Percentiles rank a stretch among this genome's conserved stretches.
phyloP scores from a whole-genome alignment of 2,113 vertebrate species.

The Gymnobelideus leadbeateri region DNA sequence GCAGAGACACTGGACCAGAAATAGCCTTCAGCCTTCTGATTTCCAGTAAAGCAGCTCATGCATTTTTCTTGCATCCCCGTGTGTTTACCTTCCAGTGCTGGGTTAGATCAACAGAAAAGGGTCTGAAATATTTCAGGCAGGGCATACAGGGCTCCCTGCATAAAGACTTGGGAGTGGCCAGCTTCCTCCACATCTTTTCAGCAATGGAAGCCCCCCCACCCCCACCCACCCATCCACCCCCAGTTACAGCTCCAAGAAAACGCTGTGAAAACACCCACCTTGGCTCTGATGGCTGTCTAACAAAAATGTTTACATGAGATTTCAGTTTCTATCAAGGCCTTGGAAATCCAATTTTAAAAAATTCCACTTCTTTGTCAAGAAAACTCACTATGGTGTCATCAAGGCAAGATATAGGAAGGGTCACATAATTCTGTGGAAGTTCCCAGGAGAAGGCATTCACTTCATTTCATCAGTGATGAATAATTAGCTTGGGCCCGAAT shows the following conservation, averaged over 20 bases:
- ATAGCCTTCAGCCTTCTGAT: slow-evolving; percentile 19
- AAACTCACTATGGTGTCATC: slow-evolving; percentile 28
- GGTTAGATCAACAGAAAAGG: slow-evolving; percentile 34
- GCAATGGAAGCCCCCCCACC: slow-evolving; percentile 11
- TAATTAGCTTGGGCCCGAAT: neutral
- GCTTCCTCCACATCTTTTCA: slow-evolving; percentile 28
- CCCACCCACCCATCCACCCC: neutral
- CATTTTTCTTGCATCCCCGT: slow-evolving; percentile 55
- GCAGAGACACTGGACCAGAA: slow-evolving; percentile 44
- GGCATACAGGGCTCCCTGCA: slow-evolving; percentile 9
- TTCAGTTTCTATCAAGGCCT: slow-evolving; percentile 69
- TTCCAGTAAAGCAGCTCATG: slow-evolving; percentile 68
- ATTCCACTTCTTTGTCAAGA: slow-evolving; percentile 59
- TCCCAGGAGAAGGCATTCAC: slow-evolving; percentile 30
- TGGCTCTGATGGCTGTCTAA: neutral
- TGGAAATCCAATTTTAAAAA: slow-evolving; percentile 56
- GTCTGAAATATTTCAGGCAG: slow-evolving; percentile 59
- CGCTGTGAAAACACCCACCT: slow-evolving; percentile 50
- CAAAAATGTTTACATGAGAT: slow-evolving; percentile 1
- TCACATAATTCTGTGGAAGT: neutral
- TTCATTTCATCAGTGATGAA: slow-evolving; percentile 32
- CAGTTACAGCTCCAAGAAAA: neutral
- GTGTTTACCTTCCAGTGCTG: slow-evolving; percentile 52
- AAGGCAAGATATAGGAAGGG: neutral
- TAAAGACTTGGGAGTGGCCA: neutral